phyloP scores from a whole-genome alignment of 2,113 vertebrate species.

The Apeltes quadracus region DNA sequence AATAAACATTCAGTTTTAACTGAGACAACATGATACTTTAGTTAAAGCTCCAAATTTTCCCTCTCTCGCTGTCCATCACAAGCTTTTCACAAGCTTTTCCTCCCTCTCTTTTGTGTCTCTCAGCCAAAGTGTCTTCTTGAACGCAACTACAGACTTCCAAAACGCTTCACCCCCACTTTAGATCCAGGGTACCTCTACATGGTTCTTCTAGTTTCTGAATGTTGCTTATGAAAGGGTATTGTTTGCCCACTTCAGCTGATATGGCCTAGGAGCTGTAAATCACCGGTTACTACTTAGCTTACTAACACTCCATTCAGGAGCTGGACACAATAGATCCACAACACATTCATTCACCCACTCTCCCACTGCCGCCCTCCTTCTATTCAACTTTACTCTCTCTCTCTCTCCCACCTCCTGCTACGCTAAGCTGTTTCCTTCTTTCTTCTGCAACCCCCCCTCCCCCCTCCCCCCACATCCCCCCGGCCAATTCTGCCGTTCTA shows the following conservation, averaged over 20 bases:
- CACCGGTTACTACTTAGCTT: constrained; percentile 75
- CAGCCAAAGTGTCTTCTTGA: constrained; percentile 9
- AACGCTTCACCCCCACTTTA: constrained; percentile 52
- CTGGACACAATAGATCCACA: constrained; percentile 68
- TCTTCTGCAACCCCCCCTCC: constrained; percentile 50
- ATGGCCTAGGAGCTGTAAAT: constrained; percentile 70
- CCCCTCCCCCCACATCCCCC: constrained; percentile 39
- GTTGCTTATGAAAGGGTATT: constrained; percentile 65
- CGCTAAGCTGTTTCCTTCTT: constrained; percentile 66
- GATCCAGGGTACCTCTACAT: constrained; percentile 34
- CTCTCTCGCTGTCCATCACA: background rate
- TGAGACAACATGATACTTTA: background rate
- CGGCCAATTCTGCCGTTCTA: constrained; percentile 56
- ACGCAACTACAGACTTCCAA: constrained; percentile 35
- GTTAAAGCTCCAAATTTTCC: background rate
- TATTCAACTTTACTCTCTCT: constrained; percentile 66
- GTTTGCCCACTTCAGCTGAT: constrained; percentile 72
- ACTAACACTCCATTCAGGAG: constrained; percentile 74
- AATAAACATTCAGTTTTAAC: background rate
- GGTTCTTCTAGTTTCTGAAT: constrained; percentile 43
- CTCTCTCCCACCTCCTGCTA: constrained; percentile 66
- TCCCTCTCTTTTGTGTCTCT: constrained; percentile 1
- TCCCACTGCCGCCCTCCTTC: constrained; percentile 55
- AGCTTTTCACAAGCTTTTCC: background rate
- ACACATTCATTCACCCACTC: constrained; percentile 68